Base-by-base conservation (phyloP, 2,888 invertebrate species). In the Parapristionchus giblindavisi region DNA sequence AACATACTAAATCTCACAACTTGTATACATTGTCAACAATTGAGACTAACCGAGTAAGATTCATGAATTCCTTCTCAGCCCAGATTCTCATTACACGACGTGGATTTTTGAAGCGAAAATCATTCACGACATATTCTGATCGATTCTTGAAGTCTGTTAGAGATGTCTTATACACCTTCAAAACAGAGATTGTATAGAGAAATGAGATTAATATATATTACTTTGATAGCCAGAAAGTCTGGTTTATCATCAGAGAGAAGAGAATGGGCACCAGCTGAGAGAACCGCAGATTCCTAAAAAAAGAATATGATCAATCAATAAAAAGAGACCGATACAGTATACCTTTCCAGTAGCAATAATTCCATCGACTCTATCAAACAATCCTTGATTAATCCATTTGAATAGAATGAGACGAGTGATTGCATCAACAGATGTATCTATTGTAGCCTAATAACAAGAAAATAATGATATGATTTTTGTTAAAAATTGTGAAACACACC, bases 51-150 rank as follows among this genome's bases (percentile, higher is more conserved):
- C 91, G 89, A 56, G 88, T 89, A 34, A 92, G 86, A 84, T 92
- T 92, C 80, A 90, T 89, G 85, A 90, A 89, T 85, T 92, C 92
- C 84, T 92, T 91, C 85, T 91, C 91, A 0, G 92, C 91, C 92
- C 92, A 92, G 75, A 91, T 88, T 80, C 89, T 89, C 81, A 92
- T 90, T 65, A 91, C 89, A 83, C 91, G 91, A 54, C 91, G 85
- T 0, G 91, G 89, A 80, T 91, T 91, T 81, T 90, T 90, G 87
- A 92, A 91, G n/a, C 91, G 89, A 81, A 90, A 90, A 82, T 92
- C 91, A 66, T 91, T 91, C 58, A 89, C 89, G 36, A 92, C 91
- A 85, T 92, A 92, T 79, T 91, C 90, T 17, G 75, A 91, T 17
- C 87, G 85, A 32, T 90, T 91, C 81, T 91, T 91, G 85, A 92